Evolutionary conservation across 2,888 invertebrate species (phyloP).

Genomic region (Metalampra italica): DNA sequence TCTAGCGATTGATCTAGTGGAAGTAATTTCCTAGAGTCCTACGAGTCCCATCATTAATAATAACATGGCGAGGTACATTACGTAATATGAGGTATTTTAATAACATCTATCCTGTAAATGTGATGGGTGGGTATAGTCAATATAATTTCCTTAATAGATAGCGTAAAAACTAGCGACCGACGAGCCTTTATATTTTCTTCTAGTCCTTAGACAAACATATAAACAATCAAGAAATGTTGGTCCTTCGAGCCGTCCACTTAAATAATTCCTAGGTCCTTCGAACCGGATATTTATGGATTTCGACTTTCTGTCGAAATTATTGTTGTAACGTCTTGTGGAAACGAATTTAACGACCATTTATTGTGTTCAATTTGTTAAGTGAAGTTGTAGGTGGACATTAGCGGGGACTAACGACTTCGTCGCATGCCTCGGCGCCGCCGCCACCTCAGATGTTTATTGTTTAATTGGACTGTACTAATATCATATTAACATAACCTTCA

Average conservation of each 20-base stretch:
- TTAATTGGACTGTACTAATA: conserved; percentile 25
- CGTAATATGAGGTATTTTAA: not conserved
- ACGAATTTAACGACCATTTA: conserved; percentile 29
- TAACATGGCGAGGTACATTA: not conserved
- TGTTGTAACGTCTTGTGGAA: conserved; percentile 11
- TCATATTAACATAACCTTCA: conserved; percentile 20
- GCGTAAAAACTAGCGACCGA: too few relatives aligned
- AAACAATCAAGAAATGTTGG: not conserved
- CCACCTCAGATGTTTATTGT: conserved; percentile 41
- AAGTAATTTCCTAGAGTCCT: conserved; percentile 30
- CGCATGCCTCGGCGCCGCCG: conserved; percentile 45
- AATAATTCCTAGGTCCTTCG: conserved; percentile 3
- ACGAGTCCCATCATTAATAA: conserved; percentile 21
- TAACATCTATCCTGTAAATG: not conserved
- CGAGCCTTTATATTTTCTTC: not conserved
- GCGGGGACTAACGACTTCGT: conserved; percentile 53
- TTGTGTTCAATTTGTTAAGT: conserved; percentile 64
- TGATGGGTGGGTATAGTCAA: too few relatives aligned
- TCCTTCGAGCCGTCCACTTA: too few relatives aligned
- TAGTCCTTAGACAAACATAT: not conserved
- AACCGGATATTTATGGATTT: conserved; percentile 6
- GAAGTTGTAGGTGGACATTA: conserved; percentile 54
- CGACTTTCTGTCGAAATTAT: not conserved
- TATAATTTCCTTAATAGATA: too few relatives aligned
- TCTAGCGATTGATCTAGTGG: conserved; percentile 28